Conservation (phyloP, 2,797 vertebrate genomes). For the Naso thynnoides region DNA sequence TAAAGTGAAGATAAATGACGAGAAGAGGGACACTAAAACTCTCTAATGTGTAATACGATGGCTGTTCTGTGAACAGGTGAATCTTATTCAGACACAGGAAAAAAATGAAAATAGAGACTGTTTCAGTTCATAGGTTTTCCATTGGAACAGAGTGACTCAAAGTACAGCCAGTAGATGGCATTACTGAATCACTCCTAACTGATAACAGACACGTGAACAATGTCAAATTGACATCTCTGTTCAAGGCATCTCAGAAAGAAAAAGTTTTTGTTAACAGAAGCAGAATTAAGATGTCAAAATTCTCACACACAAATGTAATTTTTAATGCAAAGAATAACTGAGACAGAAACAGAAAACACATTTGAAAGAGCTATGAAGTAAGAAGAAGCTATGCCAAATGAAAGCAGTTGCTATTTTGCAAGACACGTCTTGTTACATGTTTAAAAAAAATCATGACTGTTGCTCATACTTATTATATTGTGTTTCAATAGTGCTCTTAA, state of each 20-base stretch:
- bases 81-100: slow-evolving; percentile 27
- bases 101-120: slow-evolving; percentile 10
- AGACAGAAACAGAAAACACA: neutral
- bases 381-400: neutral
- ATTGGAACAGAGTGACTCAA: slow-evolving; percentile 28
- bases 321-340: neutral
- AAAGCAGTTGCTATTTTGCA: neutral
- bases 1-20: slow-evolving; percentile 74
- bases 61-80: slow-evolving; percentile 59
- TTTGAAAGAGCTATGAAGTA: neutral
- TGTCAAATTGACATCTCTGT: slow-evolving; percentile 32
- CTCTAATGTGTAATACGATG: slow-evolving; percentile 53
- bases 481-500: neutral
- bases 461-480: neutral
- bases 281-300: neutral
- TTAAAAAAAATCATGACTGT: neutral
- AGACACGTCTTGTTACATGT: neutral
- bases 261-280: neutral
- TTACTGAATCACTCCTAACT: slow-evolving; percentile 67
- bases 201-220: slow-evolving; percentile 1
- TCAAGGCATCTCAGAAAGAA: neutral
- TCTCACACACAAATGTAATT: neutral
- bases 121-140: slow-evolving; percentile 19
- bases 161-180: slow-evolving; percentile 83
- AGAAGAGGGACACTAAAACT: slow-evolving; percentile 68